Conservation (phyloP, 2,888 invertebrate species). For the Acrobasis suavella region DNA sequence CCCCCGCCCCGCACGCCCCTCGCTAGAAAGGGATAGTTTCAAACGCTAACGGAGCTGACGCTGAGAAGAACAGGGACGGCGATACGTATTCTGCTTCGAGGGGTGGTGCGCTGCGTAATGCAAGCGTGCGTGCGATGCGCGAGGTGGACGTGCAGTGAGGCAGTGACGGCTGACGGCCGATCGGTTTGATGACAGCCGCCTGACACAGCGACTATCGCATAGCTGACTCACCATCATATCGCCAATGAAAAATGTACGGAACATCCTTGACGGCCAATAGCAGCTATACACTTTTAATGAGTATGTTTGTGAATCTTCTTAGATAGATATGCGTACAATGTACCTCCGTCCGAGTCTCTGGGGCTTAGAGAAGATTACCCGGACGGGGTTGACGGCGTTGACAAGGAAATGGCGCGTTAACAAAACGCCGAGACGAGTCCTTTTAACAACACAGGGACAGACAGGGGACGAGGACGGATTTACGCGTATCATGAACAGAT, state of each 20-base stretch:
- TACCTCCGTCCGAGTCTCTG: conserved; percentile 39
- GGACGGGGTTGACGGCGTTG: conserved; percentile 66
- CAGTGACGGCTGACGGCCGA: conserved; percentile 69
- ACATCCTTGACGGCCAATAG: conserved; percentile 54
- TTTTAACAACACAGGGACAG: conserved; percentile 71
- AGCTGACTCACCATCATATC: conserved; percentile 69
- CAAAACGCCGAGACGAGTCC: conserved; percentile 74
- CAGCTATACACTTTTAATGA: conserved; percentile 55
- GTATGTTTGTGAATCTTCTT: conserved; percentile 47
- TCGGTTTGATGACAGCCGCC: conserved; percentile 76
- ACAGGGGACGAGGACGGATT: conserved; percentile 77
- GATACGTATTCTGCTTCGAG: conserved; percentile 63
- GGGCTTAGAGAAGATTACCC: conserved; percentile 67
- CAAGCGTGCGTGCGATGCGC: conserved; percentile 82
- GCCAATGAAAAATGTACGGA: conserved; percentile 62
- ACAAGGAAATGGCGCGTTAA: conserved; percentile 75
- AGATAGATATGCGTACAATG: conserved; percentile 41
- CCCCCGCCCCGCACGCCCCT: conserved; percentile 75
- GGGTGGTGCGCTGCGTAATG: conserved; percentile 81
- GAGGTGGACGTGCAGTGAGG: conserved; percentile 78
- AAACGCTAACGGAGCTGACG: conserved; percentile 32
- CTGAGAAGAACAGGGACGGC: conserved; percentile 59
- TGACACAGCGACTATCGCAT: conserved; percentile 67
- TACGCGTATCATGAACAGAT: conserved; percentile 78
- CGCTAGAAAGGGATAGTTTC: conserved; percentile 59